phyloP scores from a whole-genome alignment of 2,888 invertebrate species.

The Agrochola lota region DNA sequence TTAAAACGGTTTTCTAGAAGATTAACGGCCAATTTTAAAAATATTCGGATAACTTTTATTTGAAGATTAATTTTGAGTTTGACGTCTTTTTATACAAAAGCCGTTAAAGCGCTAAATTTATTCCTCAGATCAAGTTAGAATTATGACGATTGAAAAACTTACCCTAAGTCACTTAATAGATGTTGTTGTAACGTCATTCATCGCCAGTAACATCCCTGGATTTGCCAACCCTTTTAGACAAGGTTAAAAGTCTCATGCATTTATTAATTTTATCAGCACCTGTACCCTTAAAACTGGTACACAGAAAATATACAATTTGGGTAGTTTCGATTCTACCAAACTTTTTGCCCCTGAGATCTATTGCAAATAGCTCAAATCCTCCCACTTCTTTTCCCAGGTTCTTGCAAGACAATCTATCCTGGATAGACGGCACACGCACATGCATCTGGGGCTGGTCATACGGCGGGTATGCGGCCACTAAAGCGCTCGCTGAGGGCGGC shows the following conservation, averaged over 20 bases:
- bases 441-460: conserved; percentile 99
- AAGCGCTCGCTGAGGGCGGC: conserved; percentile 95
- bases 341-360: background rate
- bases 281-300: background rate
- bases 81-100: too few species aligned
- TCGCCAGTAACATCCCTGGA: background rate
- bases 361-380: background rate
- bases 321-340: too few species aligned
- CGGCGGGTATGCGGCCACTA: conserved; percentile 98
- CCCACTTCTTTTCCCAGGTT: conserved; percentile 81
- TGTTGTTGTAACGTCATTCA: too few species aligned
- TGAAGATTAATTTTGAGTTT: too few species aligned
- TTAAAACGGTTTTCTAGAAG: conserved; percentile 72
- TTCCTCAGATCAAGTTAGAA: too few species aligned
- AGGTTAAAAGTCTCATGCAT: too few species aligned
- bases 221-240: background rate
- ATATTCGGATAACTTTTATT: conserved; percentile 62
- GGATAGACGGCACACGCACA: conserved; percentile 94
- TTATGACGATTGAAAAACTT: too few species aligned
- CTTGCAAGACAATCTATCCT: conserved; percentile 92
- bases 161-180: background rate
- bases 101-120: too few species aligned
- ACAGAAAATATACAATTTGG: background rate
- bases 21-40: too few species aligned
- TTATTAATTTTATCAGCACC: background rate